Base-by-base conservation (phyloP, 2,888 invertebrate genomes). In the Agriotes lineatus region DNA sequence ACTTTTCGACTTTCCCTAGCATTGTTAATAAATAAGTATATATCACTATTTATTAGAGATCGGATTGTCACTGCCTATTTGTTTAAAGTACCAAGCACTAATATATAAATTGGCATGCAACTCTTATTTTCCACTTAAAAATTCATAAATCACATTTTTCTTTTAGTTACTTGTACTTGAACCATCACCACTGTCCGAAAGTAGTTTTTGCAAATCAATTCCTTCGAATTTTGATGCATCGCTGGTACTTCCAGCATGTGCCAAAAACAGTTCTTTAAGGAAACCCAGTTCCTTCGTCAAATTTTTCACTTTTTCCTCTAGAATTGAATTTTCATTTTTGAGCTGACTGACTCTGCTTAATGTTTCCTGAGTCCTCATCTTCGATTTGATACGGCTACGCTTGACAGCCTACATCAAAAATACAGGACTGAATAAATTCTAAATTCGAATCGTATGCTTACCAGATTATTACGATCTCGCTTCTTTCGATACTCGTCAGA, bases 261-360 rank as follows among this genome's bases (percentile, higher is more conserved):
- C 93, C 72, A 94, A 83, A 79, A 95, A 93, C 61, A 95, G 84
- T 79, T 94, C 93, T 82, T 94, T 94, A 7, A 95, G 84, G 78
- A 94, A 93, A 48, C 91, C 90, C 19, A 95, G 83, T 80, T 95
- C 94, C 80, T 93, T 93, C 9, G 92, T 91, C n/a, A 94, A 85
- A 63, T 91, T 90, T 79, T 93, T 92, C 1, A 94, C 93, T 82
- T 93, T 93, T 77, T 93, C 92, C 81, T 94, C 93, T 22, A 95
- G 83, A 77, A 91, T 88, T 80, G 93, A 92, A 82, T 94, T 95
- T 80, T 95, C 94, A 6, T 88, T 89, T 80, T 92, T 91, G 37
- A 95, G 82, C 80, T 91, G 90, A 77, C 88, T 91, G 0, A 95
- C 94, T 62, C 93, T 84, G 66, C 90, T 88, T 71, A 92, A 85